Conservation (phyloP, 2,888 invertebrate species). For the Apocheima hispidaria region DNA sequence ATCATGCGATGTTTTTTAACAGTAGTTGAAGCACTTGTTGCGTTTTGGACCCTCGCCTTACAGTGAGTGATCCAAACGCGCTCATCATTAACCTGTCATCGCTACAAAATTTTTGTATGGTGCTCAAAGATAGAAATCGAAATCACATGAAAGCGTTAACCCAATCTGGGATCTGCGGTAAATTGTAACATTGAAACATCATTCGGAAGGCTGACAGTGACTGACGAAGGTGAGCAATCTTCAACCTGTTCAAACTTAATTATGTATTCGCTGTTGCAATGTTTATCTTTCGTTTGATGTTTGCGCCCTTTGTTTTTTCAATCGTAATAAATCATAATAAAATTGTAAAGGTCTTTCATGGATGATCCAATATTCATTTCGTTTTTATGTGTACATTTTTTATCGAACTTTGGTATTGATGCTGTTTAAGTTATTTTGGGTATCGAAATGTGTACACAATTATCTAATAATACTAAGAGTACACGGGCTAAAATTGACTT, state of each 20-base stretch:
- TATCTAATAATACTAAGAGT: too few relatives aligned
- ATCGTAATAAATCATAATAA: neutral
- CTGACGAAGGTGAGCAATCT: conserved; percentile 29
- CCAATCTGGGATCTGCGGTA: conserved; percentile 17
- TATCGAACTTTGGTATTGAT: too few relatives aligned
- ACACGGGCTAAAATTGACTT: too few relatives aligned
- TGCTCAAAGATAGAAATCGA: neutral
- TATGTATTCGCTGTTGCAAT: conserved; percentile 12
- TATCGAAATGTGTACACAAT: too few relatives aligned
- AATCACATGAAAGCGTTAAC: conserved; percentile 10
- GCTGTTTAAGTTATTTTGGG: too few relatives aligned
- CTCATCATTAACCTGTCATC: neutral
- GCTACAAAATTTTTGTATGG: neutral
- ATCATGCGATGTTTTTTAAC: too few relatives aligned
- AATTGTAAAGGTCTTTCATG: neutral
- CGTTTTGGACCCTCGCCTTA: too few relatives aligned
- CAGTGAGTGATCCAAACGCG: too few relatives aligned
- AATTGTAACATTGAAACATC: conserved; percentile 9
- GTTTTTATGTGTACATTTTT: neutral
- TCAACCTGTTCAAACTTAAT: conserved; percentile 16
- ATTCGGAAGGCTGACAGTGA: conserved; percentile 20
- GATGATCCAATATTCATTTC: neutral
- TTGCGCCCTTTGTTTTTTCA: conserved; percentile 16
- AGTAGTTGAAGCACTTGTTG: too few relatives aligned
- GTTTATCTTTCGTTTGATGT: conserved; percentile 19